Conservation (phyloP, 2,797 vertebrate species). For the Onychomys torridus region DNA sequence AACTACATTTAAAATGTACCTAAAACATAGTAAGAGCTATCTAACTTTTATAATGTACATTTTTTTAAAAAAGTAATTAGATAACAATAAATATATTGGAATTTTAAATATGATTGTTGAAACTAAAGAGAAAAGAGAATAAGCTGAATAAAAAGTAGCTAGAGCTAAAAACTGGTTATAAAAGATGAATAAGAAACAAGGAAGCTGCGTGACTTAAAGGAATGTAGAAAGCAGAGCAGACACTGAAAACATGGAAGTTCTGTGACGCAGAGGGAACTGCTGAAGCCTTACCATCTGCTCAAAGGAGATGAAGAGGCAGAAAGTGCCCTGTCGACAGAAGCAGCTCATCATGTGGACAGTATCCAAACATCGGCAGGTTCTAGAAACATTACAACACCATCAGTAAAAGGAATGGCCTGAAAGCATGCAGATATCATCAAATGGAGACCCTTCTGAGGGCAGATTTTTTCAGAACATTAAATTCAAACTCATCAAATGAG, state of each 20-base stretch:
- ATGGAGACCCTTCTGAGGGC: neutral
- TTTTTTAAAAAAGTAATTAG: neutral
- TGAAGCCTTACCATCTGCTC: neutral
- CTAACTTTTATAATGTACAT: neutral
- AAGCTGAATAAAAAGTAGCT: neutral
- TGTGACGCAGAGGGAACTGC: accelerated
- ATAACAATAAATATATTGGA: neutral
- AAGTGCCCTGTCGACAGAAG: neutral
- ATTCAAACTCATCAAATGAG: neutral
- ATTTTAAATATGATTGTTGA: constrained; percentile 3
- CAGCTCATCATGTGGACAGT: neutral
- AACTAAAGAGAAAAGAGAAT: neutral
- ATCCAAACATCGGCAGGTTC: neutral
- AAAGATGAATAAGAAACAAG: neutral
- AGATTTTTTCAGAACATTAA: neutral
- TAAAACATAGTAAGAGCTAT: neutral
- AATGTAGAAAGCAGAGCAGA: neutral
- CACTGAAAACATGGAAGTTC: neutral
- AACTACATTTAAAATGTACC: neutral
- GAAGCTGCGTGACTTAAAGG: too few species aligned
- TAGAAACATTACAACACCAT: neutral
- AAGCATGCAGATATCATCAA: neutral
- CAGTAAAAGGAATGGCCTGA: neutral
- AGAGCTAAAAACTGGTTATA: neutral
- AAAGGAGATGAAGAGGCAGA: neutral